phyloP scores from a whole-genome alignment of 2,888 invertebrate species.

The Odontothrips loti region DNA sequence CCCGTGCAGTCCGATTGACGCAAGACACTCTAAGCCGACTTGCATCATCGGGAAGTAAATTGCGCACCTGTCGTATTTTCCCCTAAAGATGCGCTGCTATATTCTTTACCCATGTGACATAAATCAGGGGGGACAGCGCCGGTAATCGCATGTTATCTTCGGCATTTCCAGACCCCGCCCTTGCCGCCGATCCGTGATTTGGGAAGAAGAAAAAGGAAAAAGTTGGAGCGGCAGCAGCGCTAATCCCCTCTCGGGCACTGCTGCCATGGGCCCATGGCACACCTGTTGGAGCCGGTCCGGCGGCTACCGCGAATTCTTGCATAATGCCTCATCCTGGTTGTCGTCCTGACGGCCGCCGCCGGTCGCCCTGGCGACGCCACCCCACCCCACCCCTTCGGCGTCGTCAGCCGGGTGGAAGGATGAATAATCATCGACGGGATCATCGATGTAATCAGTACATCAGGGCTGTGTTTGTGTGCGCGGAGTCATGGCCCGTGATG shows the following conservation, averaged over 20 bases:
- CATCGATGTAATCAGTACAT: conserved; percentile 12
- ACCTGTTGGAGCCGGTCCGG: background rate
- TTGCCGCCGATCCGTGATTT: conserved; percentile 5
- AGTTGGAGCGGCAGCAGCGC: background rate
- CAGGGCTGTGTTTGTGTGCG: background rate
- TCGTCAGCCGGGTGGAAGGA: background rate
- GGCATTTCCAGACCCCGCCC: background rate
- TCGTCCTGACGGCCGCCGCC: background rate
- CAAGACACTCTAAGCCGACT: too few species aligned
- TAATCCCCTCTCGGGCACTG: background rate
- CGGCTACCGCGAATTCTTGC: conserved; percentile 19
- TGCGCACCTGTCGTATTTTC: too few species aligned
- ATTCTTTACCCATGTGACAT: background rate
- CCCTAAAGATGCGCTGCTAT: too few species aligned
- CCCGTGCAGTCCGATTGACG: too few species aligned
- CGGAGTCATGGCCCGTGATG: background rate
- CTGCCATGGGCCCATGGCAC: background rate
- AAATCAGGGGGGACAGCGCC: background rate
- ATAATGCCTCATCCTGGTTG: conserved; percentile 10
- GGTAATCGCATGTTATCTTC: conserved; percentile 17
- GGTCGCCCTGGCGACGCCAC: too few species aligned
- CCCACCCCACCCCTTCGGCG: too few species aligned
- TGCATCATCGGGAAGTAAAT: too few species aligned
- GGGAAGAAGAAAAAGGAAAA: background rate
- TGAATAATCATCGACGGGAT: conserved; percentile 4